A percentile compares a stretch with the other conserved stretches of the same genome.
These are phyloP conservation scores for Lordiphosa collinella DNA, from an alignment of 1,140 invertebrate genomes.

Conservation along the genomic window DNA sequence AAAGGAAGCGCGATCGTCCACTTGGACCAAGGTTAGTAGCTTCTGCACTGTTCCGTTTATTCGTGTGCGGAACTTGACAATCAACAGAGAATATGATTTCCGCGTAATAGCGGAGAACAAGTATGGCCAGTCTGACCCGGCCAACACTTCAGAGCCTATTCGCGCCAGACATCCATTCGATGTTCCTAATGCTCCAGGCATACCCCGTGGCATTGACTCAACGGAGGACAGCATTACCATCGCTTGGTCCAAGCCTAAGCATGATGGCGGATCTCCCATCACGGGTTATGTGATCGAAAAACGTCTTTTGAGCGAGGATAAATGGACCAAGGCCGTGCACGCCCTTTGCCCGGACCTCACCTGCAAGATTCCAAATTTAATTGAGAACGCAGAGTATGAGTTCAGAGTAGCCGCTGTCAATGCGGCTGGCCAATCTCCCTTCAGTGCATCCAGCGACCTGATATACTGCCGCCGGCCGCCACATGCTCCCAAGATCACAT, in stretches of 20 bases:
- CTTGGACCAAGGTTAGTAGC: conserved; percentile 95
- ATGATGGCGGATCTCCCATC: conserved; percentile 95
- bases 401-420: conserved; percentile 98
- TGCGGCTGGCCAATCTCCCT: conserved; percentile 95
- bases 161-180: conserved; percentile 98
- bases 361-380: conserved; percentile 91
- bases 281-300: conserved; percentile 97
- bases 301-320: conserved; percentile 90
- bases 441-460: conserved; percentile 93
- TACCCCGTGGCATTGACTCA: conserved; percentile 91
- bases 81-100: conserved; percentile 97
- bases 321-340: conserved; percentile 94
- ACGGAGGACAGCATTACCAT: conserved; percentile 97
- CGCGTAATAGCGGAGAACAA: conserved; percentile 98
- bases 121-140: conserved; percentile 96
- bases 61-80: conserved; percentile 93
- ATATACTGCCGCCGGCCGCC: conserved; percentile 93
- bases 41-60: conserved; percentile 94
- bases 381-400: conserved; percentile 98
- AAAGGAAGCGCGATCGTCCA: conserved; percentile 88
- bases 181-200: conserved; percentile 93
- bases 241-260: conserved; percentile 94
- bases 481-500: conserved; percentile 94
- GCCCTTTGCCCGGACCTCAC: conserved; percentile 89
- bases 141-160: conserved; percentile 92